A percentile compares a stretch with the other conserved stretches of the same genome.
These are phyloP conservation scores for Chouioia cunea DNA, from an alignment of 2,888 invertebrate genomes.

Conservation along the genomic window DNA sequence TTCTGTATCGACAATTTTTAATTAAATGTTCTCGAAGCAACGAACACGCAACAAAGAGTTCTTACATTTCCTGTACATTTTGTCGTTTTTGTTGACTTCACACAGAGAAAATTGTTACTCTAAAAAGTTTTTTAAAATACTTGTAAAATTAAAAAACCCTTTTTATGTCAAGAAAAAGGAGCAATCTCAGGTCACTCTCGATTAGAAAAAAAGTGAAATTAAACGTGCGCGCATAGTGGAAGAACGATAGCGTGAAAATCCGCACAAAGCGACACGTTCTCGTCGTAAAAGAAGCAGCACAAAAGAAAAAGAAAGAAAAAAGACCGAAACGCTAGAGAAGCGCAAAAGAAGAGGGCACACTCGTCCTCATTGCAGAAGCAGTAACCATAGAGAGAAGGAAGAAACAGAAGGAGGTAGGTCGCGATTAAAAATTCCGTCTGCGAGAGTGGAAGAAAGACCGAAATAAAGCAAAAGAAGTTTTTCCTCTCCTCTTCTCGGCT, in stretches of 20 bases:
- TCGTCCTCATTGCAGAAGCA: conserved; percentile 29
- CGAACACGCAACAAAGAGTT: too few relatives aligned
- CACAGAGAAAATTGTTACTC: too few relatives aligned
- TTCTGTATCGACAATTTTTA: too few relatives aligned
- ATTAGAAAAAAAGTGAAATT: too few relatives aligned
- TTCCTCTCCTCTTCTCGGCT: conserved; percentile 42
- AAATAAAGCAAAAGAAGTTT: conserved; percentile 28
- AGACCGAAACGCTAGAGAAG: conserved; percentile 16
- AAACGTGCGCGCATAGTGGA: too few relatives aligned
- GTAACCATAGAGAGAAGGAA: conserved; percentile 45
- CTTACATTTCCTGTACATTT: too few relatives aligned
- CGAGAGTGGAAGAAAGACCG: conserved; percentile 15
- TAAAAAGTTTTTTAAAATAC: too few relatives aligned
- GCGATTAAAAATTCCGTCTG: conserved; percentile 64
- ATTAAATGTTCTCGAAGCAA: too few relatives aligned
- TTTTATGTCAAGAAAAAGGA: too few relatives aligned
- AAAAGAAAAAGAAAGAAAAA: neutral
- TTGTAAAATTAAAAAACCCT: too few relatives aligned
- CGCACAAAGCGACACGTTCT: conserved; percentile 18
- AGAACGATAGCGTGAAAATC: conserved; percentile 3
- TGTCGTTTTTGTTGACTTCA: too few relatives aligned
- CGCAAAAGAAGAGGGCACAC: conserved; percentile 22
- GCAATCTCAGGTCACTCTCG: too few relatives aligned
- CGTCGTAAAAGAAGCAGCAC: neutral
- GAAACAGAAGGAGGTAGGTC: conserved; percentile 37